Percentiles rank a stretch among this genome's conserved stretches.
phyloP scores from a whole-genome alignment of 2,797 vertebrate genomes.

The Chelon labrosus region DNA sequence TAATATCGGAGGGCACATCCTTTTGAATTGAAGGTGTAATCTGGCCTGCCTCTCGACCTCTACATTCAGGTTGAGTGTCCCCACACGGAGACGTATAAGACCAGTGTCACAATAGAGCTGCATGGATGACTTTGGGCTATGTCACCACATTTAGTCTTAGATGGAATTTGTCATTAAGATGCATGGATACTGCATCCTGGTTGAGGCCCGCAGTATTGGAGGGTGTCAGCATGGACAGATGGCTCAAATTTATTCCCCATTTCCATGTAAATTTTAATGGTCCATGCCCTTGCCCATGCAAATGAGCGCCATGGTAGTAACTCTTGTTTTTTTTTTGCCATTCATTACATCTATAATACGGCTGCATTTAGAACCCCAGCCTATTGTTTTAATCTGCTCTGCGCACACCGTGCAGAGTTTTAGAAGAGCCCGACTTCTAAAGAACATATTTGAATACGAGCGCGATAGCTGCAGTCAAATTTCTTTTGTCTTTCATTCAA shows the following conservation, averaged over 20 bases:
- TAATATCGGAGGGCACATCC: slow-evolving; percentile 38
- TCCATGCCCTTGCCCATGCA: slow-evolving; percentile 87
- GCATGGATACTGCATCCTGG: slow-evolving; percentile 85
- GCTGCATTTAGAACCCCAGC: slow-evolving; percentile 43
- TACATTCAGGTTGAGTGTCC: slow-evolving; percentile 29
- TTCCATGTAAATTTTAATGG: slow-evolving; percentile 92
- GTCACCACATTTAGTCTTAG: slow-evolving; percentile 79
- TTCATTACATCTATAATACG: slow-evolving; percentile 64
- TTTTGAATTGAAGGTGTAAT: slow-evolving; percentile 36
- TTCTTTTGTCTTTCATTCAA: slow-evolving; percentile 34
- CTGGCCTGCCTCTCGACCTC: slow-evolving; percentile 21
- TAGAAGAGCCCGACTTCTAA: slow-evolving; percentile 9
- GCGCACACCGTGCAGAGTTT: slow-evolving; percentile 36
- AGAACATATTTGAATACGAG: slow-evolving; percentile 28
- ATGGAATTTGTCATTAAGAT: slow-evolving; percentile 87
- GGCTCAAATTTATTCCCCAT: slow-evolving; percentile 90
- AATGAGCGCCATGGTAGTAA: slow-evolving; percentile 84
- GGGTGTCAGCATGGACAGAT: slow-evolving; percentile 91
- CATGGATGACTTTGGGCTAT: slow-evolving; percentile 81
- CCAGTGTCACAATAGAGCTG: slow-evolving; percentile 37
- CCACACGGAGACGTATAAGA: slow-evolving; percentile 44
- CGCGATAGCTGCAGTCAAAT: slow-evolving; percentile 17
- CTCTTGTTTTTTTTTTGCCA: slow-evolving; percentile 71
- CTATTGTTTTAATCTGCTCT: slow-evolving; percentile 41
- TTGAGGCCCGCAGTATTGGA: slow-evolving; percentile 83